Evolutionary conservation across 1,140 invertebrate species (phyloP).

Genomic region (Zophobas atratus): DNA sequence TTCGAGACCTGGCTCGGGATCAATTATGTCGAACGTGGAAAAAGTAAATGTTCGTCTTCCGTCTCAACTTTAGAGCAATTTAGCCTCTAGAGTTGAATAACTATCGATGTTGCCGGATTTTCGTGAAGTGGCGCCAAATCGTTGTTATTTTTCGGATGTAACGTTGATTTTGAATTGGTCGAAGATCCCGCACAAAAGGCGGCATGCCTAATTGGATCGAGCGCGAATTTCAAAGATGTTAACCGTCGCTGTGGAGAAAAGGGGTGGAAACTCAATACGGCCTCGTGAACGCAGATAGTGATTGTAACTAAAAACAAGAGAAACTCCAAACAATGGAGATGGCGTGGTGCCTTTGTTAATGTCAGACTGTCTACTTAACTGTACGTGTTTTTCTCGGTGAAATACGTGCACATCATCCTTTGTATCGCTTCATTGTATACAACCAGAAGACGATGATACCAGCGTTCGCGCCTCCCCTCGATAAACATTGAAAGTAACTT

Average conservation of each 20-base stretch:
- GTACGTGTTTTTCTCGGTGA: slow-evolving; percentile 47
- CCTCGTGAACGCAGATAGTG: slow-evolving; percentile 42
- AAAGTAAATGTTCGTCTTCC: no score
- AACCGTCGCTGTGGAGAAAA: slow-evolving; percentile 22
- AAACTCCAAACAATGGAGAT: slow-evolving; percentile 44
- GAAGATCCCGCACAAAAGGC: slow-evolving; percentile 16
- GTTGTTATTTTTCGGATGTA: background rate
- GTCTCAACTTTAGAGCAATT: no score
- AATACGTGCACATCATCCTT: slow-evolving; percentile 44
- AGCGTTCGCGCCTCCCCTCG: slow-evolving; percentile 24
- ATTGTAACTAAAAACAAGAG: slow-evolving; percentile 49
- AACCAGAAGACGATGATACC: slow-evolving; percentile 34
- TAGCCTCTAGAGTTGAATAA: no score
- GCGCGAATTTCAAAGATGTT: slow-evolving; percentile 23
- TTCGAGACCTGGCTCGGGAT: no score
- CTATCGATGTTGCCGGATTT: no score
- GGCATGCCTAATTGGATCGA: slow-evolving; percentile 23
- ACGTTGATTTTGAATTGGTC: no score
- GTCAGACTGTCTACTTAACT: slow-evolving; percentile 49
- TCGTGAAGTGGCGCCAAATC: background rate
- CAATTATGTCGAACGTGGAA: no score
- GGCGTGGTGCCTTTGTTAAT: slow-evolving; percentile 46
- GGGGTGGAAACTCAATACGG: slow-evolving; percentile 41
- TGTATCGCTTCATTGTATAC: slow-evolving; percentile 45
- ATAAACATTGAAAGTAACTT: slow-evolving; percentile 40